phyloP scores from a whole-genome alignment of 2,888 invertebrate species.

The Hecatera dysodea region DNA sequence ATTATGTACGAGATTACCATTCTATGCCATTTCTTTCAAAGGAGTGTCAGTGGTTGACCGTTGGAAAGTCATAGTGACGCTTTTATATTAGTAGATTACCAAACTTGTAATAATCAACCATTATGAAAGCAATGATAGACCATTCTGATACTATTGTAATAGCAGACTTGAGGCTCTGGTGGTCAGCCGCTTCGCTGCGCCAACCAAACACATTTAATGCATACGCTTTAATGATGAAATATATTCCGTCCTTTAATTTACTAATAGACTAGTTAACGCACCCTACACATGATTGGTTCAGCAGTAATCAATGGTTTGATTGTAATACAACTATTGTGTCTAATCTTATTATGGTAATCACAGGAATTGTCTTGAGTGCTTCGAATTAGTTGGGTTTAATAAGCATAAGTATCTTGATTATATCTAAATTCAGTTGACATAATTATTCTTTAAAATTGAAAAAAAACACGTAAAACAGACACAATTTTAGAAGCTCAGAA shows the following conservation, averaged over 20 bases:
- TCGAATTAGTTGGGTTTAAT: conserved; percentile 9
- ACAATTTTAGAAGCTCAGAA: background rate
- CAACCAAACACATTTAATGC: conserved; percentile 40
- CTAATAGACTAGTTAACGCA: conserved; percentile 44
- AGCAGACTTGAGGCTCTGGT: too few species aligned
- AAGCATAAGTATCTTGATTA: background rate
- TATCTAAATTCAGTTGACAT: background rate
- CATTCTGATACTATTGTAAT: too few species aligned
- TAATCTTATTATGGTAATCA: conserved; percentile 45
- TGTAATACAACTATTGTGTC: conserved; percentile 32
- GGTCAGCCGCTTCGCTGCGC: conserved; percentile 16
- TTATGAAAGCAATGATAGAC: too few species aligned
- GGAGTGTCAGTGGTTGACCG: too few species aligned
- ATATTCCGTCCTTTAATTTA: conserved; percentile 47
- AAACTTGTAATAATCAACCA: too few species aligned
- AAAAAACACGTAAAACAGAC: background rate
- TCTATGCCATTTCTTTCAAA: too few species aligned
- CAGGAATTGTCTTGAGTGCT: conserved; percentile 13
- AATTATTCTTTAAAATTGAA: background rate
- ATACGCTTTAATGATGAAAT: conserved; percentile 41
- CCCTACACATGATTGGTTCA: conserved; percentile 25
- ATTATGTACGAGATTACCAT: too few species aligned
- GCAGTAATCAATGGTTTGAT: conserved; percentile 38
- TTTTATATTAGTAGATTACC: too few species aligned
- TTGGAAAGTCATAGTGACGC: too few species aligned